Evolutionary conservation across 2,113 vertebrate genomes (phyloP).

Genomic region (Corythaeola cristata): DNA sequence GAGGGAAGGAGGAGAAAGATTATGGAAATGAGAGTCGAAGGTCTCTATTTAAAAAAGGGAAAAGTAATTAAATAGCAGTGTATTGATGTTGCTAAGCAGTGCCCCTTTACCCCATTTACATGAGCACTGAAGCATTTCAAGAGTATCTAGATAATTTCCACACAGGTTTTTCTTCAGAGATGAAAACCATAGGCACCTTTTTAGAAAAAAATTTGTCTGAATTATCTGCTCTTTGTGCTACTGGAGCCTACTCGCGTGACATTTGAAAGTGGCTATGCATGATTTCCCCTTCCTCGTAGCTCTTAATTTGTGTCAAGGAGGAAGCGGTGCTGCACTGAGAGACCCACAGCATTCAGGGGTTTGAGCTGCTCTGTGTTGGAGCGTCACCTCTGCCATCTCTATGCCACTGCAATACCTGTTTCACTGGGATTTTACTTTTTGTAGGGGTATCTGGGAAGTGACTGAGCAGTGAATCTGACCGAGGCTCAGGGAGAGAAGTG

Average conservation of each 20-base stretch:
- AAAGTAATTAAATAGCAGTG: background rate
- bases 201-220: background rate
- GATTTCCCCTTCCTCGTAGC: background rate
- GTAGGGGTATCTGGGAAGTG: background rate
- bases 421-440: background rate
- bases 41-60: background rate
- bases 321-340: background rate
- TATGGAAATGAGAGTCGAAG: background rate
- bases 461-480: background rate
- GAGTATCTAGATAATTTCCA: background rate
- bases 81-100: background rate
- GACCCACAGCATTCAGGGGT: background rate
- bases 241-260: background rate
- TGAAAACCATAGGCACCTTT: background rate
- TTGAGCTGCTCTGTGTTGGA: background rate
- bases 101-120: background rate
- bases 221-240: background rate
- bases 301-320: fast-evolving
- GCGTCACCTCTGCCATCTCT: background rate
- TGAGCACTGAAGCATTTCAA: background rate
- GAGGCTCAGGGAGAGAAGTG: background rate
- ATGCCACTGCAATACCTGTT: fast-evolving
- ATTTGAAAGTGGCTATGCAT: constrained; percentile 12
- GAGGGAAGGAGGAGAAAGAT: background rate
- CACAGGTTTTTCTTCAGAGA: background rate